Conservation (phyloP, 2,797 vertebrate species). For the Salmo trutta region DNA sequence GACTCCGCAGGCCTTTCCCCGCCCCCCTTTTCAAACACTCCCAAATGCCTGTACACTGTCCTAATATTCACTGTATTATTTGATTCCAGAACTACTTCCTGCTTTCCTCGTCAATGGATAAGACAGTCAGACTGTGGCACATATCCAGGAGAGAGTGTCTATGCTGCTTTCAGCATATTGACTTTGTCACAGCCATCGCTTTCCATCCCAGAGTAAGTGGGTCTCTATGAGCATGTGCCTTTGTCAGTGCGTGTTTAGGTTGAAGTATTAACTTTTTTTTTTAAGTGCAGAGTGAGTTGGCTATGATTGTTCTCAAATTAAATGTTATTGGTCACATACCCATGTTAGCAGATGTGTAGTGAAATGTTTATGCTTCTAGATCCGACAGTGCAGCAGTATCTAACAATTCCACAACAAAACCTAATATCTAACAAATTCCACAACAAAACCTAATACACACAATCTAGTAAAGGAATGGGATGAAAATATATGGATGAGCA, state of each 20-base stretch:
- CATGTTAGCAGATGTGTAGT: no score
- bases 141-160: constrained; percentile 98
- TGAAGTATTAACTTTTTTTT: neutral
- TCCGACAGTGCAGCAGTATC: no score
- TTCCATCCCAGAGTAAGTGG: constrained; percentile 95
- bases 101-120: constrained; percentile 99
- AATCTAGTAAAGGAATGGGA: no score
- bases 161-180: constrained; percentile 99
- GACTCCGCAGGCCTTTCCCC: constrained; percentile 17
- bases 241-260: neutral
- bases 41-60: neutral
- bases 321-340: no score
- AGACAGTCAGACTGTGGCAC: constrained; percentile 97
- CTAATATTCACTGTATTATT: neutral
- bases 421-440: no score
- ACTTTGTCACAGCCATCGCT: constrained; percentile 98
- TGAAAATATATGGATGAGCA: no score
- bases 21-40: neutral
- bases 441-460: no score
- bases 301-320: neutral
- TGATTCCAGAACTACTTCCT: constrained; percentile 92
- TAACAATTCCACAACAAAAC: no score
- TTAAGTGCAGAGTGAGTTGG: neutral
- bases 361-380: no score
- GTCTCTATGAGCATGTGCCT: neutral